phyloP scores from a whole-genome alignment of 2,888 invertebrate genomes.

The Acrocera orbiculus region DNA sequence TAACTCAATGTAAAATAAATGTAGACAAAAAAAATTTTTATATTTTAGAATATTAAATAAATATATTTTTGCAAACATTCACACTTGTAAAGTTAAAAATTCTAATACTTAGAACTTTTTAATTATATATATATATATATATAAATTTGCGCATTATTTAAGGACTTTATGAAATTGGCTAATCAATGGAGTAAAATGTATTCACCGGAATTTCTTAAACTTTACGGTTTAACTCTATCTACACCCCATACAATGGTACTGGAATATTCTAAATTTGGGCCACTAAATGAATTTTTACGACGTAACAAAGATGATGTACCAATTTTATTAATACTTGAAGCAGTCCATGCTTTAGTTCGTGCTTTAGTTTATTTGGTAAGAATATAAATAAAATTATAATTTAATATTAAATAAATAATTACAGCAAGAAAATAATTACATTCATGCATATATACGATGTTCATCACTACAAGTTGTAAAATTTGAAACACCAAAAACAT shows the following conservation, averaged over 20 bases:
- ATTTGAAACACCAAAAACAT: slow-evolving; percentile 43
- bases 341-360: slow-evolving; percentile 61
- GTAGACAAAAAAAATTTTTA: too few relatives aligned
- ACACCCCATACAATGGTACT: slow-evolving; percentile 65
- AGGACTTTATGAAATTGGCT: slow-evolving; percentile 62
- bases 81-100: not conserved
- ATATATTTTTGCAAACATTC: too few relatives aligned
- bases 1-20: too few relatives aligned
- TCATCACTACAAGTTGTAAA: slow-evolving; percentile 61
- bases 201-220: slow-evolving; percentile 54
- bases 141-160: slow-evolving; percentile 17
- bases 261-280: slow-evolving; percentile 62
- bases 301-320: slow-evolving; percentile 35
- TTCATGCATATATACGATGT: slow-evolving; percentile 74
- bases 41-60: too few relatives aligned
- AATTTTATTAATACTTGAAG: slow-evolving; percentile 60
- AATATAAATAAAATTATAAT: slow-evolving; percentile 8
- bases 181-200: slow-evolving; percentile 64
- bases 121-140: not conserved
- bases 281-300: slow-evolving; percentile 42
- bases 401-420: slow-evolving; percentile 6
- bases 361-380: slow-evolving; percentile 71
- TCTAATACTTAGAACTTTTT: not conserved
- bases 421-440: slow-evolving; percentile 57
- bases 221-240: slow-evolving; percentile 60